Conservation (phyloP, 2,113 vertebrate species). For the Anolis sagrei region DNA sequence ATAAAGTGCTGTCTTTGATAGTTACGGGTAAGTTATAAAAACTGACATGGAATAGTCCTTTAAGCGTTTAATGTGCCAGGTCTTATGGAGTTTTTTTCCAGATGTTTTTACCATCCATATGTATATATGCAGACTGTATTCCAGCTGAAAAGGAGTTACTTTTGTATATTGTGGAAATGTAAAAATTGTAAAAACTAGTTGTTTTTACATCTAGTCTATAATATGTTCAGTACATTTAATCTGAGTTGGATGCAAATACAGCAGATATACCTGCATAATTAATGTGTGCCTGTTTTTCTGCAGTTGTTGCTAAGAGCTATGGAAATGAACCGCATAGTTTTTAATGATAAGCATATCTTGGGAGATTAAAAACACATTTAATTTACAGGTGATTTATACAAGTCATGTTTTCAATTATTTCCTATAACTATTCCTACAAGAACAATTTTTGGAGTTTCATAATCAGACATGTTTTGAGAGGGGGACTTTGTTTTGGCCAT, state of each 20-base stretch:
- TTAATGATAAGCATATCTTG: slow-evolving; percentile 43
- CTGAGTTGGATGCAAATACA: slow-evolving; percentile 48
- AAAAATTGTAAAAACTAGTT: slow-evolving; percentile 60
- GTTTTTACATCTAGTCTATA: slow-evolving; percentile 42
- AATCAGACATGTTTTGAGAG: slow-evolving; percentile 70
- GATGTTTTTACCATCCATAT: slow-evolving; percentile 63
- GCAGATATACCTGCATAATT: slow-evolving; percentile 54
- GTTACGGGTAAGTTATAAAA: slow-evolving; percentile 75
- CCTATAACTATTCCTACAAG: slow-evolving; percentile 57
- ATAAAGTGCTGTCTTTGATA: slow-evolving; percentile 51
- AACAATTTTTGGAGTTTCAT: slow-evolving; percentile 66
- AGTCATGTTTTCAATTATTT: slow-evolving; percentile 15
- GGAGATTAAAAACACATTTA: slow-evolving; percentile 48
- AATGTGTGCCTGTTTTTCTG: slow-evolving; percentile 50
- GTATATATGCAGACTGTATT: slow-evolving; percentile 55
- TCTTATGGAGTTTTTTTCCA: slow-evolving; percentile 59
- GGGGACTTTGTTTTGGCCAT: slow-evolving; percentile 73
- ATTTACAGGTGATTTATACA: slow-evolving; percentile 49
- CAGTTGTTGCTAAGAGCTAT: slow-evolving; percentile 56
- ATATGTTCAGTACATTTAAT: slow-evolving; percentile 46
- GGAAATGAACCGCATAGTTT: slow-evolving; percentile 45
- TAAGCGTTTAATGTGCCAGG: slow-evolving; percentile 52
- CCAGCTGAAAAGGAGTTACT: slow-evolving; percentile 43
- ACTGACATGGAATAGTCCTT: slow-evolving; percentile 46
- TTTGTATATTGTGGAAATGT: slow-evolving; percentile 46